Evolutionary conservation across 2,797 vertebrate species (phyloP).

Genomic region (Amazona ochrocephala): DNA sequence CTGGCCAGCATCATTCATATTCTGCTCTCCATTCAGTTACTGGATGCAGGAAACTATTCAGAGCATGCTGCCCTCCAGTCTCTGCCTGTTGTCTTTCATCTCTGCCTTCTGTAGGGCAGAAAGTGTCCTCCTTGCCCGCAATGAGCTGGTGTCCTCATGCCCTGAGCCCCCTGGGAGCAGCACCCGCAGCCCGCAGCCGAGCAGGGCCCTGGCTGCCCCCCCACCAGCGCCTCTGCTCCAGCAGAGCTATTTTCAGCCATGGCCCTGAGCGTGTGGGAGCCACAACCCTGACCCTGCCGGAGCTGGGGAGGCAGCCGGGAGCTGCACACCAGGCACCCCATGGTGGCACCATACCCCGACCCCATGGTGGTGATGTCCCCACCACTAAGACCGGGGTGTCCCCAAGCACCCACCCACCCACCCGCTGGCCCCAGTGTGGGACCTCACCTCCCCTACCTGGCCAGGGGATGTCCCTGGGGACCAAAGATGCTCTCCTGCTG

Average conservation of each 20-base stretch:
- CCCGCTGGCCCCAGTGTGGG: fast-evolving
- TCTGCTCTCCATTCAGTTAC: neutral
- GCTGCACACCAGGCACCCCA: fast-evolving
- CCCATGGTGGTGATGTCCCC: neutral
- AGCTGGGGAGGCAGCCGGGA: neutral
- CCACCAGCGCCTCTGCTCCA: neutral
- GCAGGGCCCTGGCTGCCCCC: neutral
- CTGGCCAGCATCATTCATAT: neutral
- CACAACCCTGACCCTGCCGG: neutral
- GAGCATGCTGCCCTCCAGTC: fast-evolving
- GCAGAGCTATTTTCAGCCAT: constrained; percentile 63
- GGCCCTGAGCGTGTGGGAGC: neutral
- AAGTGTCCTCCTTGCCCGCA: neutral
- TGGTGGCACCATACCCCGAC: neutral
- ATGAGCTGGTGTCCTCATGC: fast-evolving
- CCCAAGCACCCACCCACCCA: neutral
- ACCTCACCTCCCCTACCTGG: constrained; percentile 16
- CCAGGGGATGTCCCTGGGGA: neutral
- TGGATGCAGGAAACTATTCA: neutral
- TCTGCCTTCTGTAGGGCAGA: neutral
- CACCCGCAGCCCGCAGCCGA: neutral
- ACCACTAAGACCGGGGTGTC: neutral
- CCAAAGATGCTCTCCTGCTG: neutral
- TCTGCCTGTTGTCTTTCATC: neutral
- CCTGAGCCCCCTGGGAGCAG: neutral